Percentiles rank a stretch among this genome's conserved stretches.
Conservation (phyloP, 2,113 vertebrate species). For the Dissostichus mawsoni region DNA sequence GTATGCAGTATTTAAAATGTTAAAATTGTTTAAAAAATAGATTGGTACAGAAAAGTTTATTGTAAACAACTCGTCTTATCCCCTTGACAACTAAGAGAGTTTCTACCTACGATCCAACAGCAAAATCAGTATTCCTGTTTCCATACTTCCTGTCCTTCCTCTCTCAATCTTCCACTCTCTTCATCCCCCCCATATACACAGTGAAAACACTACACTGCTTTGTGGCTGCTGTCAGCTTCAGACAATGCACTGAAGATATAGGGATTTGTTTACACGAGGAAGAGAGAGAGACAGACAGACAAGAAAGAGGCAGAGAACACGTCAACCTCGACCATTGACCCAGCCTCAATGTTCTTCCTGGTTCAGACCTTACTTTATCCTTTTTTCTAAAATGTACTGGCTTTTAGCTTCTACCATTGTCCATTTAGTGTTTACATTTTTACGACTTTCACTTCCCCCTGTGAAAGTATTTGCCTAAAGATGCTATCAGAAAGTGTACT, state of each 20-base stretch:
- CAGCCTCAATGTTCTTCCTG: neutral
- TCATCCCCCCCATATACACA: constrained; percentile 3
- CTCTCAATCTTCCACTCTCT: neutral
- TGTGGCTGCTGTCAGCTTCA: constrained; percentile 69
- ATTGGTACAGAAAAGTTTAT: neutral
- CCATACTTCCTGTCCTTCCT: constrained; percentile 4
- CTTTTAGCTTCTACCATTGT: constrained; percentile 13
- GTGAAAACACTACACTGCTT: constrained; percentile 56
- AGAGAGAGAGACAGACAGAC: too few species aligned
- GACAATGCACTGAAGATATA: constrained; percentile 80
- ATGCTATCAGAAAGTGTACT: neutral
- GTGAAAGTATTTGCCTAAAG: constrained; percentile 1
- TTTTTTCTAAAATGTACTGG: neutral
- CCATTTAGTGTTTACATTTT: neutral
- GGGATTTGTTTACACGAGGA: constrained; percentile 73
- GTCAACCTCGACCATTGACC: constrained; percentile 49
- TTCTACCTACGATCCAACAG: neutral
- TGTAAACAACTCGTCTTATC: neutral
- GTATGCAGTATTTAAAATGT: neutral
- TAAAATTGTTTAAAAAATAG: neutral
- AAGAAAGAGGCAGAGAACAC: constrained; percentile 1
- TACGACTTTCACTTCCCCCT: neutral
- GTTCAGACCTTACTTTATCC: neutral
- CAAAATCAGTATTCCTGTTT: constrained; percentile 39
- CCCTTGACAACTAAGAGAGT: neutral